These are phyloP conservation scores for Ovis canadensis DNA, from an alignment of 2,113 vertebrate species.

Conservation along the genomic window DNA sequence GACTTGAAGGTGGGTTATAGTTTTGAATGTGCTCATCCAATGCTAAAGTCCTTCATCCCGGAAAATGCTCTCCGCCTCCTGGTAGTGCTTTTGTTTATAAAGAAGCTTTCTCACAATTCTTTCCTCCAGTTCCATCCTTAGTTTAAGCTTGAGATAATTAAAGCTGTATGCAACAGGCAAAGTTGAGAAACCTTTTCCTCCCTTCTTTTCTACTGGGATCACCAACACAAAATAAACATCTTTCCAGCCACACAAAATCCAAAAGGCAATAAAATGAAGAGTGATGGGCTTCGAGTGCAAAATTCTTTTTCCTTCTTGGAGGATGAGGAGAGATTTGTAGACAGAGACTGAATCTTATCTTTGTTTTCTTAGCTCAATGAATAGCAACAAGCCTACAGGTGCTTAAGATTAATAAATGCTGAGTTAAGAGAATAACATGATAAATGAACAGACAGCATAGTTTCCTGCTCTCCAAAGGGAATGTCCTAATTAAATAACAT, in stretches of 20 bases:
- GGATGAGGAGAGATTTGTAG: not conserved
- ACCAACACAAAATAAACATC: not conserved
- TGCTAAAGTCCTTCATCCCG: not conserved
- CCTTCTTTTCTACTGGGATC: not conserved
- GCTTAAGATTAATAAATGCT: constrained; percentile 36
- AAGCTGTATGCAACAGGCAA: constrained; percentile 20
- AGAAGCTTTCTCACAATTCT: constrained; percentile 37
- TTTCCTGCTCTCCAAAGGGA: constrained; percentile 46
- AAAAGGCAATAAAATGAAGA: not conserved
- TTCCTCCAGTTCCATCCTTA: not conserved
- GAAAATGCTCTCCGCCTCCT: not conserved
- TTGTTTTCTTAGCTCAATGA: not conserved
- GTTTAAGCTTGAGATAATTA: constrained; percentile 42
- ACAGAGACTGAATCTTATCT: not conserved
- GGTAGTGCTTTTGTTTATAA: constrained; percentile 31
- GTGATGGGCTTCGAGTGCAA: not conserved
- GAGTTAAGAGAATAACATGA: constrained; percentile 5
- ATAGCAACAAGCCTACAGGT: not conserved
- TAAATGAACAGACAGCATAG: not conserved
- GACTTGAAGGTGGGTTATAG: not conserved
- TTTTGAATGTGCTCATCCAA: constrained; percentile 10
- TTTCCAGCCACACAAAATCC: not conserved
- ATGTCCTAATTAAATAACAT: constrained; percentile 44
- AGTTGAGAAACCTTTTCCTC: not conserved
- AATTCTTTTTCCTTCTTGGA: not conserved